phyloP scores from a whole-genome alignment of 1,140 invertebrate genomes.

The Drosophila kikkawai region DNA sequence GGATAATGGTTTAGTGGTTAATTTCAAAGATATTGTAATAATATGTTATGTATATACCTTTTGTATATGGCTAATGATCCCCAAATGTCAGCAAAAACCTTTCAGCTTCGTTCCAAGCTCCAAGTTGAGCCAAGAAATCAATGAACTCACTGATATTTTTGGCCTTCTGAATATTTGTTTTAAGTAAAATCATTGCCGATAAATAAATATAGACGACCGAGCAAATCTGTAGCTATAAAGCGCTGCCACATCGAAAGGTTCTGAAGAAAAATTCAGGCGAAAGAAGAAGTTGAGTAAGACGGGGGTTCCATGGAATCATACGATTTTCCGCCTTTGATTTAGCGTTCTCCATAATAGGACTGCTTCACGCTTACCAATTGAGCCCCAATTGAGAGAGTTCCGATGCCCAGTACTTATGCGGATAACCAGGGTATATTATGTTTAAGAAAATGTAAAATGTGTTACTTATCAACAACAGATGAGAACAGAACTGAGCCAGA shows the following conservation, averaged over 20 bases:
- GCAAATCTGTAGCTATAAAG: background rate
- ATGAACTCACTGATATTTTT: background rate
- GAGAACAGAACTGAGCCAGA: too few species aligned
- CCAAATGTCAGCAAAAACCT: too few species aligned
- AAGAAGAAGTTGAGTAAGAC: background rate
- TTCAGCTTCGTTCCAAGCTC: too few species aligned
- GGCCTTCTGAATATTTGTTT: background rate
- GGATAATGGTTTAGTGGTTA: too few species aligned
- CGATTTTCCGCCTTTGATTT: constrained; percentile 42
- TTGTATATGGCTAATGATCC: too few species aligned
- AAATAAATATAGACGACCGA: background rate
- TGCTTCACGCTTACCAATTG: constrained; percentile 58
- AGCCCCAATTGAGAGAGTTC: constrained; percentile 50
- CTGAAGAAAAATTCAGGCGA: constrained; percentile 14
- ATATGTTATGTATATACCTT: too few species aligned
- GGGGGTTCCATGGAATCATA: constrained; percentile 22
- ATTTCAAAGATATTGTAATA: too few species aligned
- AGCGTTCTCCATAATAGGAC: constrained; percentile 16
- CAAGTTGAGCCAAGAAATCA: background rate
- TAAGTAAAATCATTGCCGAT: constrained; percentile 3
- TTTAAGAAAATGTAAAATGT: background rate
- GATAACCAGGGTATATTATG: background rate
- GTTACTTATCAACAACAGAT: background rate
- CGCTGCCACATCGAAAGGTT: background rate
- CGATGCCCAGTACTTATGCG: background rate